phyloP scores from a whole-genome alignment of 2,888 invertebrate genomes.

The Diogma glabrata region DNA sequence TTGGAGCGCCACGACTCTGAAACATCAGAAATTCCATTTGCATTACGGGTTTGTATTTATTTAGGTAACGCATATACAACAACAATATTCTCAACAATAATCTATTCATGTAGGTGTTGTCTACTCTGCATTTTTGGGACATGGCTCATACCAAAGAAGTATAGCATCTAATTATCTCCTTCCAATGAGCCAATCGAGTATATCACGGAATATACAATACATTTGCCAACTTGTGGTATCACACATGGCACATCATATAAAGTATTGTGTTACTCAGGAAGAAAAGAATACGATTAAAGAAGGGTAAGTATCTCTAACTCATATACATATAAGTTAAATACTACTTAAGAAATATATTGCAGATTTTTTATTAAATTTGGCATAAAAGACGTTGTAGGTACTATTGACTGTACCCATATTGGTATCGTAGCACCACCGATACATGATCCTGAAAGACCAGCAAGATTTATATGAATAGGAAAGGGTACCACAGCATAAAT shows the following conservation, averaged over 20 bases:
- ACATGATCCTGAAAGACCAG: constrained; percentile 7
- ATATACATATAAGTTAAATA: background rate
- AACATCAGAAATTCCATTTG: background rate
- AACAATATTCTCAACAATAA: too few relatives aligned
- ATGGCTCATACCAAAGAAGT: constrained; percentile 4
- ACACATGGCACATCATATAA: background rate
- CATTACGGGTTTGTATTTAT: background rate
- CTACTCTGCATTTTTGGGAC: constrained; percentile 5
- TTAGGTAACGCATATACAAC: too few relatives aligned
- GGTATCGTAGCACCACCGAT: constrained; percentile 13
- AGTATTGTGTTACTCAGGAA: background rate
- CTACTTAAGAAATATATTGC: background rate
- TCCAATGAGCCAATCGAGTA: constrained; percentile 2
- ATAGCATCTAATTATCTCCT: background rate
- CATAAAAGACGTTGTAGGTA: constrained; percentile 15
- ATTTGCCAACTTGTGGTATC: background rate
- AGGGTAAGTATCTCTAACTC: background rate
- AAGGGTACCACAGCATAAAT: constrained; percentile 16
- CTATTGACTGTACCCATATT: constrained; percentile 14
- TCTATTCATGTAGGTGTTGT: background rate
- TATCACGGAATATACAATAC: background rate
- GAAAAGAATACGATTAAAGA: too few relatives aligned
- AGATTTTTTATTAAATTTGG: constrained; percentile 11
- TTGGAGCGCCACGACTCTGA: background rate
- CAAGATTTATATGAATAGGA: constrained; percentile 14